These are phyloP conservation scores for Malurus alboscapulatus DNA, from an alignment of 2,113 vertebrate genomes.

Conservation along the genomic window DNA sequence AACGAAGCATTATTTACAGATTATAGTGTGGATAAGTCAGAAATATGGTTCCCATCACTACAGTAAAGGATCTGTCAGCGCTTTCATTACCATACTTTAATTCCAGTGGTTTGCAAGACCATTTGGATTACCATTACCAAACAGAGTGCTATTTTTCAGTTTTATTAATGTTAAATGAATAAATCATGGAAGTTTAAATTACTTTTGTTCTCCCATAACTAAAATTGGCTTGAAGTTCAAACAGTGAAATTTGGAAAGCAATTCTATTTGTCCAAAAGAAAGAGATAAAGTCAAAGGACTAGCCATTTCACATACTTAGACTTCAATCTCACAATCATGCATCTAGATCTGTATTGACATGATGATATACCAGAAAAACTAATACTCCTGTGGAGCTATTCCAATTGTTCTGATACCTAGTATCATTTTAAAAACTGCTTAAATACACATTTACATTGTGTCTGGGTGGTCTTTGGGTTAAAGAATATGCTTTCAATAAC, in stretches of 20 bases:
- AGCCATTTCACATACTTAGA: not conserved
- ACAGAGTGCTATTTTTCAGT: not conserved
- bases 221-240: constrained; percentile 20
- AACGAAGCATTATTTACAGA: not conserved
- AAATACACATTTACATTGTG: not conserved
- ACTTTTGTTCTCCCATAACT: constrained; percentile 19
- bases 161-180: constrained; percentile 47
- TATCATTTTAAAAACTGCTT: not conserved
- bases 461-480: constrained; percentile 27
- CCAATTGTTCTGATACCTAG: not conserved
- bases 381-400: not conserved
- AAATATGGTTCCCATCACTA: constrained; percentile 23
- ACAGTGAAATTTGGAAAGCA: not conserved
- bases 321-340: not conserved
- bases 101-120: constrained; percentile 19
- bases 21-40: not conserved
- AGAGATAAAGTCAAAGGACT: not conserved
- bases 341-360: not conserved
- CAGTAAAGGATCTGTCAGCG: constrained; percentile 31
- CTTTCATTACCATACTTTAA: not conserved
- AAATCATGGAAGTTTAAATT: constrained; percentile 1
- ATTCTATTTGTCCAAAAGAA: not conserved
- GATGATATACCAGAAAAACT: not conserved
- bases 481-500: constrained; percentile 28
- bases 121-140: constrained; percentile 21